Percentiles rank a stretch among this genome's conserved stretches.
These are phyloP conservation scores for Drosophila peninsularis DNA, from an alignment of 2,888 invertebrate species.

Conservation along the genomic window DNA sequence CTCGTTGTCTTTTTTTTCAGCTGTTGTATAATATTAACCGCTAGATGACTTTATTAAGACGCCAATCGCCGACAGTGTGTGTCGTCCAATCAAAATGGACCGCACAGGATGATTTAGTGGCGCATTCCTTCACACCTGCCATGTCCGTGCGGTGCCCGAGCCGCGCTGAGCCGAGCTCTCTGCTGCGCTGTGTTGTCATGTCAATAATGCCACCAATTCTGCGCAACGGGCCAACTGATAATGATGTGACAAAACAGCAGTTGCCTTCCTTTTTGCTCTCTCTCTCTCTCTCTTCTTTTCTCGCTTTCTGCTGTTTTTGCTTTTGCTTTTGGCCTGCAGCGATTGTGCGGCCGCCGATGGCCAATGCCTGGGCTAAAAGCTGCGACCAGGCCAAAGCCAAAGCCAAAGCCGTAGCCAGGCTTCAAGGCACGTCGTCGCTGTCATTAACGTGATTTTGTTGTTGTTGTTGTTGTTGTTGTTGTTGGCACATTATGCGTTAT, in stretches of 20 bases:
- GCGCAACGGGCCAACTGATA: conserved; percentile 62
- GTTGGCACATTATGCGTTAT: conserved; percentile 71
- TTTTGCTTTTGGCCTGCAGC: conserved; percentile 26
- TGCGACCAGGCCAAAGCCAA: conserved; percentile 13
- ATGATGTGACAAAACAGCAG: conserved; percentile 80
- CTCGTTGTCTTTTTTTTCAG: background rate
- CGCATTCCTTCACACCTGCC: conserved; percentile 78
- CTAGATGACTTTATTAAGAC: conserved; percentile 77
- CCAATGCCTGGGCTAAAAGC: conserved; percentile 23
- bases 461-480: conserved; percentile 30
- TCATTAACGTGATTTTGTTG: conserved; percentile 73
- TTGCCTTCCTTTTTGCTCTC: conserved; percentile 50
- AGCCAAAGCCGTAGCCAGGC: background rate
- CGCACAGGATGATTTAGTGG: conserved; percentile 77
- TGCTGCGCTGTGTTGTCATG: conserved; percentile 62
- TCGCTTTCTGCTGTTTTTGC: conserved; percentile 20
- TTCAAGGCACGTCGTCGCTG: conserved; percentile 69
- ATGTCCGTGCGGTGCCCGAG: conserved; percentile 38
- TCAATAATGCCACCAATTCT: conserved; percentile 78
- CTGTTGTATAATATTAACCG: conserved; percentile 37
- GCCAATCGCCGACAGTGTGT: conserved; percentile 40
- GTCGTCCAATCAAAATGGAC: conserved; percentile 73
- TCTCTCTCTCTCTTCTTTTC: conserved; percentile 23
- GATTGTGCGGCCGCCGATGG: conserved; percentile 20
- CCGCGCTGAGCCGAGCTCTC: conserved; percentile 15